These are phyloP conservation scores for Dolichotis patagonum DNA, from an alignment of 2,113 vertebrate species.

Conservation along the genomic window DNA sequence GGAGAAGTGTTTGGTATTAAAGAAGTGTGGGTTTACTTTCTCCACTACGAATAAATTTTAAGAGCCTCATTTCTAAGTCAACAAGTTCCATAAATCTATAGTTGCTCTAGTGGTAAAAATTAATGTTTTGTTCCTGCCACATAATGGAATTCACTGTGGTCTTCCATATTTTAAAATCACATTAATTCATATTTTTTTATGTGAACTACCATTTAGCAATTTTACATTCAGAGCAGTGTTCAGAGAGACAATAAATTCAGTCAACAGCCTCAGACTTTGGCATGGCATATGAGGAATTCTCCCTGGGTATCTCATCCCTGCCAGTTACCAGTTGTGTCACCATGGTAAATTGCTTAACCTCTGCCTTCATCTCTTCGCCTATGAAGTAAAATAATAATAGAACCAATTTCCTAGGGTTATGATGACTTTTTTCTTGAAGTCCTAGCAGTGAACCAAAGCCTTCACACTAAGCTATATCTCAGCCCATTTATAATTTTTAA, in stretches of 20 bases:
- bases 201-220: background rate
- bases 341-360: background rate
- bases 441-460: background rate
- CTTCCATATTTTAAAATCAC: constrained; percentile 51
- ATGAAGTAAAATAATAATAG: background rate
- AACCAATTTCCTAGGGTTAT: background rate
- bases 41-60: background rate
- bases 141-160: background rate
- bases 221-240: constrained; percentile 29
- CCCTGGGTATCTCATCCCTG: background rate
- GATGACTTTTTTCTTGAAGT: background rate
- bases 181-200: constrained; percentile 25
- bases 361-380: background rate
- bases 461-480: background rate
- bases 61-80: constrained; percentile 1
- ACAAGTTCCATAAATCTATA: background rate
- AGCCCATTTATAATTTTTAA: background rate
- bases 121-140: background rate
- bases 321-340: background rate
- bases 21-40: background rate
- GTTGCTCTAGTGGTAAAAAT: background rate
- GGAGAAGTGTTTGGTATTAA: background rate
- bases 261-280: background rate
- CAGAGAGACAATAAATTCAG: background rate
- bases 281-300: background rate